phyloP scores from a whole-genome alignment of 2,888 invertebrate species.

The Hydrotaea cyrtoneurina region DNA sequence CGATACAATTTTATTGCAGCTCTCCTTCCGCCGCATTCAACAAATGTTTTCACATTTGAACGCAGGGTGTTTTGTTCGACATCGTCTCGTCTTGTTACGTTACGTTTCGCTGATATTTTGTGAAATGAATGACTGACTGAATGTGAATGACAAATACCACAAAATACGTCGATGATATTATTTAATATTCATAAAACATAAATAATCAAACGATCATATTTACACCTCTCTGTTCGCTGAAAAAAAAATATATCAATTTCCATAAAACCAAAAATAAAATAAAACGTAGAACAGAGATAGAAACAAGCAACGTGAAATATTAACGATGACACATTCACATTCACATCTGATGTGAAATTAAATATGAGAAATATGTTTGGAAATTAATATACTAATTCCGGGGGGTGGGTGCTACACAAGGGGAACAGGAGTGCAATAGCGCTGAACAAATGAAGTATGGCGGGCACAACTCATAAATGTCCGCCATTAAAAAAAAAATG shows the following conservation, averaged over 20 bases:
- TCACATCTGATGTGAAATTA: constrained; percentile 44
- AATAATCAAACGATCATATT: constrained; percentile 58
- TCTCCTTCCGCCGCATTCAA: constrained; percentile 11
- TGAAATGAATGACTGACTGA: constrained; percentile 20
- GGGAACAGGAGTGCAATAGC: constrained; percentile 2
- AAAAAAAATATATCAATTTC: constrained; percentile 61
- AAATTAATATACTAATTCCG: constrained; percentile 40
- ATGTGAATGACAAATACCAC: constrained; percentile 25
- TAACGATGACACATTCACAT: background rate
- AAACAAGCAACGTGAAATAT: constrained; percentile 30
- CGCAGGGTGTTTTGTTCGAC: constrained; percentile 44
- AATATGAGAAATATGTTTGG: constrained; percentile 55
- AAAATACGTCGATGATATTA: constrained; percentile 34
- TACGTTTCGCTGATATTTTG: background rate
- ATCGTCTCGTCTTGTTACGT: constrained; percentile 8
- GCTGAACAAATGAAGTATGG: background rate
- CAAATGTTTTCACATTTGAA: constrained; percentile 21
- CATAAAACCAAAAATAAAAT: constrained; percentile 19
- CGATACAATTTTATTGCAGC: constrained; percentile 36
- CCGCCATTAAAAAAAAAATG: constrained; percentile 45
- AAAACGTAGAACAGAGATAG: constrained; percentile 8
- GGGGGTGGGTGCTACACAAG: background rate
- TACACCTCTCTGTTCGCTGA: constrained; percentile 49
- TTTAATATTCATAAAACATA: constrained; percentile 61
- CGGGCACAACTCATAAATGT: constrained; percentile 14